phyloP scores from a whole-genome alignment of 2,797 vertebrate genomes.

The Hydrocynus forskahlii region DNA sequence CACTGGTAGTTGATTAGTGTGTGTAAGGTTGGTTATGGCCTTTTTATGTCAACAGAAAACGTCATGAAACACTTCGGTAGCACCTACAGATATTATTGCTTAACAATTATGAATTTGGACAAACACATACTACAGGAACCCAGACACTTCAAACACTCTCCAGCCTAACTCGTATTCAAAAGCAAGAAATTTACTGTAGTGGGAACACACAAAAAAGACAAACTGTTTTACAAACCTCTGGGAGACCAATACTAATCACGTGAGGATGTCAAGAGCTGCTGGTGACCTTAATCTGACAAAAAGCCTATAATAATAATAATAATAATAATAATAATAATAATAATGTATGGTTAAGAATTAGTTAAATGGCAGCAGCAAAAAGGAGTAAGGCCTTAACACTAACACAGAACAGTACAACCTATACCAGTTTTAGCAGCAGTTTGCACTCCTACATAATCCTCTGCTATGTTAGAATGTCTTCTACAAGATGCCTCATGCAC shows the following conservation, averaged over 20 bases:
- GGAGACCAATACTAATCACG: neutral
- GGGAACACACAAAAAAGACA: too few relatives aligned
- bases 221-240: neutral
- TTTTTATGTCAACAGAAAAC: neutral
- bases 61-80: neutral
- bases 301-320: neutral
- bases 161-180: neutral
- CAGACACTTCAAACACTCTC: neutral
- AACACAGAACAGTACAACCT: neutral
- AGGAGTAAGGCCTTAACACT: neutral
- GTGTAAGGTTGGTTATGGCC: neutral
- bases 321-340: neutral
- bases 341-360: neutral
- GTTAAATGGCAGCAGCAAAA: neutral
- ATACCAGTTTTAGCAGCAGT: neutral
- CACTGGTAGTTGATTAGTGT: neutral
- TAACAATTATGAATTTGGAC: neutral
- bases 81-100: conserved; percentile 13
- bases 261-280: neutral
- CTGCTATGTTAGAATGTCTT: neutral
- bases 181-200: neutral
- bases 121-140: neutral
- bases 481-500: neutral
- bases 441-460: neutral
- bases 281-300: neutral